Conservation (phyloP, 2,113 vertebrate species). For the Corythornis vintsioides region DNA sequence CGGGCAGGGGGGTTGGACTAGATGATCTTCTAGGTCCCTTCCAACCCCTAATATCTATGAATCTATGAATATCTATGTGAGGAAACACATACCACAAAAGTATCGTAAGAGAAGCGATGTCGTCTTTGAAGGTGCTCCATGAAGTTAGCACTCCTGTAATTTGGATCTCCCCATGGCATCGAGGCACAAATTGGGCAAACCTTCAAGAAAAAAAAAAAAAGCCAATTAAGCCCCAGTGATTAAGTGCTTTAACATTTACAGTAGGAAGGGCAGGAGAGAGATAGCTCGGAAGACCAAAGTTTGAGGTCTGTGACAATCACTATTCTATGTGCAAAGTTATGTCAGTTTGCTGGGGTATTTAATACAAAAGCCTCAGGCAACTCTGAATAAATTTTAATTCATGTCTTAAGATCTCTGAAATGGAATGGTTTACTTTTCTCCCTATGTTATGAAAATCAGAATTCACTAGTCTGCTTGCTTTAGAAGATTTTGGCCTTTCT, state of each 20-base stretch:
- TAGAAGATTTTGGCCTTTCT: neutral
- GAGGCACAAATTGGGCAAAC: slow-evolving; percentile 98
- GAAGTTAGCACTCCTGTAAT: slow-evolving; percentile 94
- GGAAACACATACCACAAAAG: slow-evolving; percentile 89
- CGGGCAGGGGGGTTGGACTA: too few species aligned
- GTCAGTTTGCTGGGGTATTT: neutral
- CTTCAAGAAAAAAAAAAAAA: slow-evolving; percentile 66
- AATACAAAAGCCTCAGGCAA: neutral
- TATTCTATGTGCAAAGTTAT: neutral
- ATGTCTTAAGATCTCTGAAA: neutral
- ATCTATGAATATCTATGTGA: neutral
- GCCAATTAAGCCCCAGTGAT: neutral
- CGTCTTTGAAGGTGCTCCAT: slow-evolving; percentile 94
- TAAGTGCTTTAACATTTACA: neutral
- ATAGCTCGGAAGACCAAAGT: neutral
- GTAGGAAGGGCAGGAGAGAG: neutral
- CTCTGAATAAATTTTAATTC: neutral
- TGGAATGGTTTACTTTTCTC: neutral
- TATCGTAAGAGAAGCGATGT: slow-evolving; percentile 96
- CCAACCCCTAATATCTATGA: too few species aligned
- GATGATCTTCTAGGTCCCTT: too few species aligned
- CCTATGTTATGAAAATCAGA: neutral
- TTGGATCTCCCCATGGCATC: slow-evolving; percentile 98
- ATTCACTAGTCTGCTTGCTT: neutral
- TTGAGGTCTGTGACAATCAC: neutral